phyloP scores from a whole-genome alignment of 1,140 invertebrate species.

The Drosophila arizonae region DNA sequence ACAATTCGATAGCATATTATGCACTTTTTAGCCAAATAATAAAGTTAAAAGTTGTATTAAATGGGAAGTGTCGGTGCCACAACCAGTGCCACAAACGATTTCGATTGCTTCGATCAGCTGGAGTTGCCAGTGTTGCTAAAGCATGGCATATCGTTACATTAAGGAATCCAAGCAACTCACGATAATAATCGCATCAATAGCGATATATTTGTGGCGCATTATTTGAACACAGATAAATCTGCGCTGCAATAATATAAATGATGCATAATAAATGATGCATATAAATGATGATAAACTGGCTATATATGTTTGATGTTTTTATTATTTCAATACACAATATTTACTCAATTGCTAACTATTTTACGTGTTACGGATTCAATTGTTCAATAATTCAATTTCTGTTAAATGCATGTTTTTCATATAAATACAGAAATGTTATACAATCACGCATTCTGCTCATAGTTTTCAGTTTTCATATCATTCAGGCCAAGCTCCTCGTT shows the following conservation, averaged over 20 bases:
- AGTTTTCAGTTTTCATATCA: conserved; percentile 96
- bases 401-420: conserved; percentile 31
- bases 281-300: no score
- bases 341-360: no score
- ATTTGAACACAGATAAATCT: no score
- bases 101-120: conserved; percentile 37
- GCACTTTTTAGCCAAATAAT: conserved; percentile 31
- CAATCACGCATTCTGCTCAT: conserved; percentile 65
- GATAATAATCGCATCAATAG: no score
- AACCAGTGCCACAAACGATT: conserved; percentile 24
- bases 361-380: background rate
- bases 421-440: background rate
- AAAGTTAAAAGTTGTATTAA: conserved; percentile 34
- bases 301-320: background rate
- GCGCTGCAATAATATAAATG: no score
- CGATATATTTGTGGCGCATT: background rate
- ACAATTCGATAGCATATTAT: conserved; percentile 73
- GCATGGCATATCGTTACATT: background rate
- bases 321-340: background rate
- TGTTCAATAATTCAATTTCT: background rate
- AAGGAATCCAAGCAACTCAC: no score
- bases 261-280: no score
- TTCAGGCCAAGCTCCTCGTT: conserved; percentile 98
- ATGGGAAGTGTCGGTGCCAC: conserved; percentile 31
- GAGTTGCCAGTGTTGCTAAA: conserved; percentile 5